These are phyloP conservation scores for Corydoras sp. DNA, from an alignment of 2,113 vertebrate species.

Conservation along the genomic window DNA sequence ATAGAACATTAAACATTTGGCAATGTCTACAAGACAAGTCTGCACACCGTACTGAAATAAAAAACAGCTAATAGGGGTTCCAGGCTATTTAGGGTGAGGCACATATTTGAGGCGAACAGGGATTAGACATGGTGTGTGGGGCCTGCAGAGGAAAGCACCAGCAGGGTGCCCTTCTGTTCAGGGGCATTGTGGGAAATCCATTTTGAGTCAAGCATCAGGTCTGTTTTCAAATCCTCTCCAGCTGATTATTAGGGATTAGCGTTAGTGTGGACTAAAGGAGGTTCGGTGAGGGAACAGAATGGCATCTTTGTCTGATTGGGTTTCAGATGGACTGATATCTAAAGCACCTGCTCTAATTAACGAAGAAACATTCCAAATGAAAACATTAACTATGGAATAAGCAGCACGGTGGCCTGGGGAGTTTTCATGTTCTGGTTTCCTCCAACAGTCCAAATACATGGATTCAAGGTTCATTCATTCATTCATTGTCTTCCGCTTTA, in stretches of 20 bases:
- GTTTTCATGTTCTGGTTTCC: no score
- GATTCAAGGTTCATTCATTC: no score
- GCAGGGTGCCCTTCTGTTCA: slow-evolving; percentile 22
- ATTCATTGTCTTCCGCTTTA: no score
- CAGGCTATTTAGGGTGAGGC: background rate
- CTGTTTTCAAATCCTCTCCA: slow-evolving; percentile 23
- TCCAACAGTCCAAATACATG: no score
- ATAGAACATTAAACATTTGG: background rate
- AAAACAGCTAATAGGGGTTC: background rate
- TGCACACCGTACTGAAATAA: background rate
- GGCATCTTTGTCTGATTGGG: background rate
- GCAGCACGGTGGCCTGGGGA: no score
- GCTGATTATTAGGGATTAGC: slow-evolving; percentile 40
- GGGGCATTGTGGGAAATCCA: slow-evolving; percentile 20
- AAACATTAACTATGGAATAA: no score
- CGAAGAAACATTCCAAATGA: no score
- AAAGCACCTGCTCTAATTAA: no score
- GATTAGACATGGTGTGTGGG: background rate
- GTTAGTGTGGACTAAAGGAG: background rate
- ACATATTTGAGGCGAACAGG: background rate
- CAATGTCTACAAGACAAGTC: background rate
- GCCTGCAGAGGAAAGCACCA: slow-evolving; percentile 4
- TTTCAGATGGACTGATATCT: no score
- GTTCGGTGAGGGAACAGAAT: background rate
- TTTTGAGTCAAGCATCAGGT: slow-evolving; percentile 9